These are phyloP conservation scores for Thereva unica DNA, from an alignment of 2,888 invertebrate genomes.

Conservation along the genomic window DNA sequence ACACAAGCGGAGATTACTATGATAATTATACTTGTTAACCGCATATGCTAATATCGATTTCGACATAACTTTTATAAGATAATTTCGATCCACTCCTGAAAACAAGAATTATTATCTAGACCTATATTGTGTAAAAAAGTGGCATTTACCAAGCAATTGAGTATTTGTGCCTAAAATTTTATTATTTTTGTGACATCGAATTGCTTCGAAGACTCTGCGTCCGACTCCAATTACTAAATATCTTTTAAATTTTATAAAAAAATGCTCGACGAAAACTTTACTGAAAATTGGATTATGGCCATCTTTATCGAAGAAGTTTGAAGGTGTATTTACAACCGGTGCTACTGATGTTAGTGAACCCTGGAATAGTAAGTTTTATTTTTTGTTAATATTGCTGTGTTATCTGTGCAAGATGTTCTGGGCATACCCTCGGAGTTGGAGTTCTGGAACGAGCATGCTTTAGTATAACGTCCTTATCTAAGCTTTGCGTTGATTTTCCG, in stretches of 20 bases:
- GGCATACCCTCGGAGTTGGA: constrained; percentile 52
- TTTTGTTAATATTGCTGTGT: not conserved
- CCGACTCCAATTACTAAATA: constrained; percentile 52
- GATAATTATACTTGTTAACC: constrained; percentile 49
- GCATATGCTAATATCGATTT: constrained; percentile 52
- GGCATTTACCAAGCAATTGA: constrained; percentile 48
- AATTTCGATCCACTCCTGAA: constrained; percentile 50
- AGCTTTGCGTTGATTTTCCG: constrained; percentile 51
- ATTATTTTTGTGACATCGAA: constrained; percentile 51
- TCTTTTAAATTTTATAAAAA: constrained; percentile 53
- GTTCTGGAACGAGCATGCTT: constrained; percentile 48
- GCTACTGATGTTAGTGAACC: constrained; percentile 53
- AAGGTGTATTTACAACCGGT: constrained; percentile 45
- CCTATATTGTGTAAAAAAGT: not conserved
- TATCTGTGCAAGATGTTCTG: constrained; percentile 16
- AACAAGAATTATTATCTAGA: not conserved
- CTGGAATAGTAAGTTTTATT: constrained; percentile 39
- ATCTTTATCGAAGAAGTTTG: no score
- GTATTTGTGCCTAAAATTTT: constrained; percentile 50
- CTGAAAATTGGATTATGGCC: no score
- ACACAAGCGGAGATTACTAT: constrained; percentile 49
- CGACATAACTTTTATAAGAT: constrained; percentile 50
- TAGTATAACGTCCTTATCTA: constrained; percentile 46
- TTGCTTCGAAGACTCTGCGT: constrained; percentile 51
- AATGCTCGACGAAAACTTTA: constrained; percentile 53